Evolutionary conservation across 2,888 invertebrate species (phyloP).

Genomic region (Drosophila rellima): DNA sequence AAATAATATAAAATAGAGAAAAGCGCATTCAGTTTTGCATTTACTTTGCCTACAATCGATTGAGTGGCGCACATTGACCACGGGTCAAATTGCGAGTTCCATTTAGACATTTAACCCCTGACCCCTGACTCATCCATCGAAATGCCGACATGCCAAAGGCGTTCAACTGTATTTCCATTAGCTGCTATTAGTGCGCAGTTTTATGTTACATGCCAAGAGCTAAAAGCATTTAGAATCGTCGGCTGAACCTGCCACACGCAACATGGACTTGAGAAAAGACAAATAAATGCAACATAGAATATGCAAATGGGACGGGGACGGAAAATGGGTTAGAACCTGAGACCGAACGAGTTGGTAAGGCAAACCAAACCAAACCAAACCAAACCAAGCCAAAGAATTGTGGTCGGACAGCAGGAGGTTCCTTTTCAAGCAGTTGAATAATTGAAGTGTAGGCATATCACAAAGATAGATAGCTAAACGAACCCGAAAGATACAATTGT

Average conservation of each 20-base stretch:
- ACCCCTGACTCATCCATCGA: conserved; percentile 23
- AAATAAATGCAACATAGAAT: conserved; percentile 33
- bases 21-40: conserved; percentile 1
- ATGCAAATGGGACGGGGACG: conserved; percentile 28
- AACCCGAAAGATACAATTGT: conserved; percentile 44
- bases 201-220: conserved; percentile 59
- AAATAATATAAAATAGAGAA: not conserved
- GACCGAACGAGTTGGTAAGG: conserved; percentile 4
- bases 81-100: conserved; percentile 11
- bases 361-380: conserved; percentile 1
- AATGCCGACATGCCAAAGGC: conserved; percentile 11
- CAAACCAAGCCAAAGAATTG: conserved; percentile 5
- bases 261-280: conserved; percentile 21
- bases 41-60: conserved; percentile 2
- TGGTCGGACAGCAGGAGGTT: conserved; percentile 17
- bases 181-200: conserved; percentile 61
- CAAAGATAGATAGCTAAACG: conserved; percentile 32
- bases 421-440: conserved; percentile 61
- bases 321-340: conserved; percentile 19
- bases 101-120: conserved; percentile 25
- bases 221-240: conserved; percentile 39
- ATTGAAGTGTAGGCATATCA: conserved; percentile 71
- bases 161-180: conserved; percentile 56
- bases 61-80: conserved; percentile 1
- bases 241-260: conserved; percentile 53